phyloP scores from a whole-genome alignment of 1,140 invertebrate genomes.

The Diabrotica undecimpunctata region DNA sequence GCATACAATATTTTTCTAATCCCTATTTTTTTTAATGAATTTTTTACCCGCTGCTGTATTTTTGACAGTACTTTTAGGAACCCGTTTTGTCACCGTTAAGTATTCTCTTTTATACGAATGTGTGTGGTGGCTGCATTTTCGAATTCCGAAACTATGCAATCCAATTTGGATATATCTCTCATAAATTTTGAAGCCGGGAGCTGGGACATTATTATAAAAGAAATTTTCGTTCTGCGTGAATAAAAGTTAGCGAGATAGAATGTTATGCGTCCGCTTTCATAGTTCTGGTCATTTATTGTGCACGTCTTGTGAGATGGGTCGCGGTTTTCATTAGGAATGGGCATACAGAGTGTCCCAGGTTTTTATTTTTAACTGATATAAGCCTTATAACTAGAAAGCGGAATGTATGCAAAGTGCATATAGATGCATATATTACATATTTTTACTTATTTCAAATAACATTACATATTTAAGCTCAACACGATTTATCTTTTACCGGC shows the following conservation, averaged over 20 bases:
- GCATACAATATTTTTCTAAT: too few species aligned
- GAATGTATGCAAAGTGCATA: too few species aligned
- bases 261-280: conserved; percentile 24
- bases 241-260: conserved; percentile 36
- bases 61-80: conserved; percentile 35
- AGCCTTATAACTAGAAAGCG: too few species aligned
- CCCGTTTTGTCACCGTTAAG: conserved; percentile 37
- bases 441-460: too few species aligned
- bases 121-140: conserved; percentile 28
- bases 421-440: too few species aligned
- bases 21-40: too few species aligned
- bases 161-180: conserved; percentile 38
- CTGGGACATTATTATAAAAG: conserved; percentile 25
- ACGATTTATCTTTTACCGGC: too few species aligned
- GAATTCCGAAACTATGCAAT: conserved; percentile 22
- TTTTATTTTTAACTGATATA: too few species aligned
- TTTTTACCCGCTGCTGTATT: background rate
- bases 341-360: too few species aligned
- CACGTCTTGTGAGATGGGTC: too few species aligned
- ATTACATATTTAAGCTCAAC: too few species aligned
- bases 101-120: conserved; percentile 10
- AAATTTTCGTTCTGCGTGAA: conserved; percentile 29
- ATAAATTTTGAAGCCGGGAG: conserved; percentile 35
- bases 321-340: too few species aligned
- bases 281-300: background rate